Evolutionary conservation across 2,797 vertebrate species (phyloP).

Genomic region (Allochrocebus solatus): DNA sequence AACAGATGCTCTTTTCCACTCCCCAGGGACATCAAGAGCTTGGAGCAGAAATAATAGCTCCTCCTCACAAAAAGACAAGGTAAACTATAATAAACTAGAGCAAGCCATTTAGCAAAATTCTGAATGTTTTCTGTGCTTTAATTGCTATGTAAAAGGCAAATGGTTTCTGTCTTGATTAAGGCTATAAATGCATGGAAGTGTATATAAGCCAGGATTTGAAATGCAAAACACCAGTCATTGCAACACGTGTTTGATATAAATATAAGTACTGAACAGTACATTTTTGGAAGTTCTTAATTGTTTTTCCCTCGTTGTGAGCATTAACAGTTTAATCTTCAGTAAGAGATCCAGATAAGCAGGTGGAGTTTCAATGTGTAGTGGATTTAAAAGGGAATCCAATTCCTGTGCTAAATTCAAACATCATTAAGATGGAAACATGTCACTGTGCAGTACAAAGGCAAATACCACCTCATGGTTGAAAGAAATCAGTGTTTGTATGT

Average conservation of each 20-base stretch:
- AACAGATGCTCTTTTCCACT: neutral
- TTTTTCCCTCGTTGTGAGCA: constrained; percentile 2
- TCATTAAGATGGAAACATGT: constrained; percentile 53
- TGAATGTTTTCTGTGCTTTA: constrained; percentile 43
- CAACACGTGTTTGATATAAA: constrained; percentile 48
- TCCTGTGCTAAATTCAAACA: constrained; percentile 52
- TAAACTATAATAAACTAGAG: constrained; percentile 41
- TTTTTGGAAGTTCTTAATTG: constrained; percentile 62
- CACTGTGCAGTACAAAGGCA: constrained; percentile 9
- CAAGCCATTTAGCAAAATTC: constrained; percentile 17
- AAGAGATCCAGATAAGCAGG: constrained; percentile 44
- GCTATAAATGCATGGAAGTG: constrained; percentile 16
- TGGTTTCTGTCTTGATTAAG: constrained; percentile 29
- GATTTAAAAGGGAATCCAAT: constrained; percentile 39
- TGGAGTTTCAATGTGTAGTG: constrained; percentile 51
- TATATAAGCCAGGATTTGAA: constrained; percentile 43
- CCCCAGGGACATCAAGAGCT: neutral
- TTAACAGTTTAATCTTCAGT: constrained; percentile 50
- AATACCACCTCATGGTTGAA: neutral
- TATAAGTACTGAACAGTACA: neutral
- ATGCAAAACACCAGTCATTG: constrained; percentile 51
- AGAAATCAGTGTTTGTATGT: neutral
- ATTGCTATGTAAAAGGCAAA: constrained; percentile 44
- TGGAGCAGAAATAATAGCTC: neutral
- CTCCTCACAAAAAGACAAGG: neutral